Conservation (phyloP, 2,797 vertebrate species). For the Scyliorhinus canicula region DNA sequence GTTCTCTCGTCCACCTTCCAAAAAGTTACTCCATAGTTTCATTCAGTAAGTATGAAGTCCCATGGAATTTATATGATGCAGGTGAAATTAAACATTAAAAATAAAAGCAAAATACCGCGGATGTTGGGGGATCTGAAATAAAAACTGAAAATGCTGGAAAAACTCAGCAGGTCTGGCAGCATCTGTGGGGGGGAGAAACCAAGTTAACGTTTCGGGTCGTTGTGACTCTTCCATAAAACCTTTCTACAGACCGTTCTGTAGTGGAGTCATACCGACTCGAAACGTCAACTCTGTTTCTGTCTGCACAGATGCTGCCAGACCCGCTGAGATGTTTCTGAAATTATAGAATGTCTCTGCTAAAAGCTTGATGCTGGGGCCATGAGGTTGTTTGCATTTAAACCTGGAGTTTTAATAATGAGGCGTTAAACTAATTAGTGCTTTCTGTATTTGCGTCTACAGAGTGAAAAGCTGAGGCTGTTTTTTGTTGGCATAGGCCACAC, state of each 20-base stretch:
- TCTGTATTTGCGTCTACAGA: background rate
- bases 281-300: no score
- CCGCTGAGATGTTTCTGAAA: background rate
- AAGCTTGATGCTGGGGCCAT: background rate
- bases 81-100: background rate
- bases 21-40: background rate
- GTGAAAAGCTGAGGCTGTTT: background rate
- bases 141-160: no score
- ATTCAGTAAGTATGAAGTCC: background rate
- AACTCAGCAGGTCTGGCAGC: no score
- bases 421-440: background rate
- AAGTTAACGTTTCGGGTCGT: no score
- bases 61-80: background rate
- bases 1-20: background rate
- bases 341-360: background rate
- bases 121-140: no score
- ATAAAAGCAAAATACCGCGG: background rate
- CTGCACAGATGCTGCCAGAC: no score
- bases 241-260: no score
- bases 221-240: no score
- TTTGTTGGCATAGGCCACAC: background rate
- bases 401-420: background rate
- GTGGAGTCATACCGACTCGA: no score
- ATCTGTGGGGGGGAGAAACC: no score
- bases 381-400: background rate